phyloP scores from a whole-genome alignment of 2,797 vertebrate genomes.

The Urosaurus nigricauda region DNA sequence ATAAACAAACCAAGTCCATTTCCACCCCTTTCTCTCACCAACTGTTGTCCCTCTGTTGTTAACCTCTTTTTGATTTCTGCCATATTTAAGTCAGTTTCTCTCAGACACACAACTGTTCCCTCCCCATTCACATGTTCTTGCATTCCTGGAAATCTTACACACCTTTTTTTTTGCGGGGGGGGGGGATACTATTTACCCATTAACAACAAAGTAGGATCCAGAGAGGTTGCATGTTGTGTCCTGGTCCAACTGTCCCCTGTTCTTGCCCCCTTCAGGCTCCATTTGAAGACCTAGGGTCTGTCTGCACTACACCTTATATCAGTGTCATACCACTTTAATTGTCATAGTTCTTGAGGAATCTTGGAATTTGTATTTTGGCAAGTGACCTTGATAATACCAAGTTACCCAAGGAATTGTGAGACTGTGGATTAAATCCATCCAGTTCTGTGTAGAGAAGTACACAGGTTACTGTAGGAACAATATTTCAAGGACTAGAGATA shows the following conservation, averaged over 20 bases:
- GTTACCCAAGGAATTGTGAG: too few relatives aligned
- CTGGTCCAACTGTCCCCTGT: conserved; percentile 71
- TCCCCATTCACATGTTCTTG: conserved; percentile 48
- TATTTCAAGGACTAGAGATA: too few relatives aligned
- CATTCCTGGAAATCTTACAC: conserved; percentile 65
- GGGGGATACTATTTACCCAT: conserved; percentile 60
- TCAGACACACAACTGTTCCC: not conserved
- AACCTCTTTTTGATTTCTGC: not conserved
- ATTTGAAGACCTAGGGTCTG: too few relatives aligned
- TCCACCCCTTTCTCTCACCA: conserved; percentile 39
- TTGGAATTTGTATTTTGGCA: too few relatives aligned
- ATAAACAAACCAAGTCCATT: conserved; percentile 49
- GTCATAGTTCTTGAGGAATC: too few relatives aligned
- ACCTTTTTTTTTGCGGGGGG: conserved; percentile 36
- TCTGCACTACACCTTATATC: too few relatives aligned
- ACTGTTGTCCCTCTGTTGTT: conserved; percentile 41
- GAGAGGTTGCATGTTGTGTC: conserved; percentile 56
- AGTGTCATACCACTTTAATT: too few relatives aligned
- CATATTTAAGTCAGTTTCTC: not conserved
- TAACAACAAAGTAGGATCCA: conserved; percentile 67
- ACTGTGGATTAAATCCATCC: too few relatives aligned
- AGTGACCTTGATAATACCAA: too few relatives aligned
- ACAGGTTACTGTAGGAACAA: too few relatives aligned
- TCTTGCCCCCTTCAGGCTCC: conserved; percentile 43
- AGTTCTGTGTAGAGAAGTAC: too few relatives aligned